Evolutionary conservation across 2,888 invertebrate species (phyloP).

Genomic region (Melieria omissa): DNA sequence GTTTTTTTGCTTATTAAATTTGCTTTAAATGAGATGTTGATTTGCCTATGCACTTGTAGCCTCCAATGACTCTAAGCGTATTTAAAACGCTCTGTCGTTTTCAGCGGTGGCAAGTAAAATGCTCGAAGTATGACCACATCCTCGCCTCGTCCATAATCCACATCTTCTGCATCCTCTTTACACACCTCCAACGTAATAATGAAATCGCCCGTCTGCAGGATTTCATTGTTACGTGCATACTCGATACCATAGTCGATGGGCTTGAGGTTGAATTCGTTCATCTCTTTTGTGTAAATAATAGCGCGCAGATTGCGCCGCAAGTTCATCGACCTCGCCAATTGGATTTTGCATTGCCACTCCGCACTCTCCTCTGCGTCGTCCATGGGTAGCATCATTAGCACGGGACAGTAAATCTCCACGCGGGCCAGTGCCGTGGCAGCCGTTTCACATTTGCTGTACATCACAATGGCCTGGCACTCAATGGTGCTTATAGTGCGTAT

Average conservation of each 20-base stretch:
- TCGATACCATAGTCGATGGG: constrained; percentile 59
- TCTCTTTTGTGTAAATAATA: constrained; percentile 53
- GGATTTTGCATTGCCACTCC: constrained; percentile 44
- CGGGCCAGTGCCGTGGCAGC: constrained; percentile 57
- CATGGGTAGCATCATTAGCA: constrained; percentile 57
- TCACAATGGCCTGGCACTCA: constrained; percentile 61
- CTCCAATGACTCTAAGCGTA: constrained; percentile 43
- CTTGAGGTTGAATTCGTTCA: constrained; percentile 49
- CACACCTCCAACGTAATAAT: constrained; percentile 58
- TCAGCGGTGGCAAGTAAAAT: constrained; percentile 55
- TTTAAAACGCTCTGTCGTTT: constrained; percentile 54
- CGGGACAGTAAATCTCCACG: constrained; percentile 64
- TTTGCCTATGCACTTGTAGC: not conserved
- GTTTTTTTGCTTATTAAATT: too few species aligned
- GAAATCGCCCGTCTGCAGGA: constrained; percentile 61
- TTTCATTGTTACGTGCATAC: constrained; percentile 53
- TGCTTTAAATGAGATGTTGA: too few species aligned
- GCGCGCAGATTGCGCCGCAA: constrained; percentile 57
- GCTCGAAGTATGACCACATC: constrained; percentile 61
- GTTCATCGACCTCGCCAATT: constrained; percentile 53
- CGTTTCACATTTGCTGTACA: constrained; percentile 54
- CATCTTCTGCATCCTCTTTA: constrained; percentile 52
- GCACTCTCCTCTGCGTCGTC: constrained; percentile 45
- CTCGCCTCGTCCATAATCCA: constrained; percentile 50
- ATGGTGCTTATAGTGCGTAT: constrained; percentile 61